Evolutionary conservation across 2,797 vertebrate genomes (phyloP).

Genomic region (Zalophus californianus): DNA sequence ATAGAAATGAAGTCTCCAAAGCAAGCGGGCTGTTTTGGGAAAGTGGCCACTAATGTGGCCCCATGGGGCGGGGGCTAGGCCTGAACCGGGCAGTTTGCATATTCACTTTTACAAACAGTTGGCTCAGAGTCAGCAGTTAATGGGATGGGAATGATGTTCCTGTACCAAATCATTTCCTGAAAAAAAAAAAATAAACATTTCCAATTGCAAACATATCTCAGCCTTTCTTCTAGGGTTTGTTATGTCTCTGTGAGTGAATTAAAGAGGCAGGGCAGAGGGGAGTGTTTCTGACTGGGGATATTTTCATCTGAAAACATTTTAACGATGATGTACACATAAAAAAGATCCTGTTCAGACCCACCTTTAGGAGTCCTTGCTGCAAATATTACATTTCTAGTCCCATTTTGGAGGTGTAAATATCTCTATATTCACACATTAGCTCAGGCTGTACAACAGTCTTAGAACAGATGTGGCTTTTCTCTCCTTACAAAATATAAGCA

Average conservation of each 20-base stretch:
- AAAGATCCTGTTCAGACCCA: constrained; percentile 23
- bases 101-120: constrained; percentile 90
- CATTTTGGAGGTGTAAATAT: constrained; percentile 79
- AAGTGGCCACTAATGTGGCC: constrained; percentile 85
- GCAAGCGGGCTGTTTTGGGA: constrained; percentile 84
- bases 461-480: background rate
- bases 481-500: background rate
- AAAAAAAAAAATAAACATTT: constrained; percentile 88
- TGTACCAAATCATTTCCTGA: constrained; percentile 89
- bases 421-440: constrained; percentile 78
- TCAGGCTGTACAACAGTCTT: background rate
- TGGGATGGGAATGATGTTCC: constrained; percentile 89
- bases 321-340: constrained; percentile 80
- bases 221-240: constrained; percentile 87
- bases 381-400: constrained; percentile 83
- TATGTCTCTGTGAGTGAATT: constrained; percentile 87
- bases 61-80: constrained; percentile 83
- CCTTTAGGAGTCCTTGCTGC: constrained; percentile 82
- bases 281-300: constrained; percentile 84
- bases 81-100: constrained; percentile 86
- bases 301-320: constrained; percentile 87
- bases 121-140: constrained; percentile 90
- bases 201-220: constrained; percentile 88
- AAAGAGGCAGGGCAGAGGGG: constrained; percentile 73
- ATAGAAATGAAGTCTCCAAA: constrained; percentile 83